Conservation (phyloP, 2,797 vertebrate genomes). For the Bufotes viridis region DNA sequence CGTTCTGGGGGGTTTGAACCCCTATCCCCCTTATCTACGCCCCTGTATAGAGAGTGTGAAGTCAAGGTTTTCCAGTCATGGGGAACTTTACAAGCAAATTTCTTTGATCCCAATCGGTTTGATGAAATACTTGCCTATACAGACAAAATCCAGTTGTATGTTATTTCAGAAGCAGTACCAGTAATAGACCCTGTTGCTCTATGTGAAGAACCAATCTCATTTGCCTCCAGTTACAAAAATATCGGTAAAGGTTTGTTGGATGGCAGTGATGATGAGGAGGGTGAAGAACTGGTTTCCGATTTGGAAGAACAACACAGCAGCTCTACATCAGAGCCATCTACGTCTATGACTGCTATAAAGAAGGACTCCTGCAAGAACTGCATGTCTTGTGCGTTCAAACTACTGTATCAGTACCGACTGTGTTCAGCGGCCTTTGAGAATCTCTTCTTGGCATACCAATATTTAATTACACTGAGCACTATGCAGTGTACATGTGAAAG, state of each 20-base stretch:
- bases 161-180: no score
- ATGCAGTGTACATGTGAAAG: background rate
- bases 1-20: no score
- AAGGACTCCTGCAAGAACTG: background rate
- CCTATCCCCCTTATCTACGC: no score
- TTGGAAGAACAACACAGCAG: background rate
- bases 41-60: background rate
- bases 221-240: background rate
- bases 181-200: no score
- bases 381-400: background rate
- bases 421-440: background rate
- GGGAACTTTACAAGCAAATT: no score
- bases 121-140: no score
- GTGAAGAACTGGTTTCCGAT: background rate
- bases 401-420: background rate
- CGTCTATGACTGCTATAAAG: background rate
- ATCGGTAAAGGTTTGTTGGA: background rate
- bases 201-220: no score
- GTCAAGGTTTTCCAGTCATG: background rate
- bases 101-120: no score
- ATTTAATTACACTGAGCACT: background rate
- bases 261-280: background rate
- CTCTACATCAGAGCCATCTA: background rate
- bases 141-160: no score
- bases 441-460: no score